Evolutionary conservation across 35 echinoderm and acorn worm genomes (phyloP).

Genomic region (Apostichopus japonicus): DNA sequence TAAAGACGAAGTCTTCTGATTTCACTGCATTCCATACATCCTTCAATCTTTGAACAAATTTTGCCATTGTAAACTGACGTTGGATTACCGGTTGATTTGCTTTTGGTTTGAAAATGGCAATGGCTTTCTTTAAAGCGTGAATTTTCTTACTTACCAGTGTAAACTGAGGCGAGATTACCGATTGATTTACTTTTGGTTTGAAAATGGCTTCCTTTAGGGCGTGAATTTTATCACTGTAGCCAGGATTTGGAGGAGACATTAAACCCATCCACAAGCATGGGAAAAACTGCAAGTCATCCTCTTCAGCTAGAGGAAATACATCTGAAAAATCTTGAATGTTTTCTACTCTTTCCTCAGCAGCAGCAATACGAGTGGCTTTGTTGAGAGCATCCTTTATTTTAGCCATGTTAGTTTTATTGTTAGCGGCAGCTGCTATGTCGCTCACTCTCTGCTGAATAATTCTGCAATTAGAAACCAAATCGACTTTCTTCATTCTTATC

Average conservation of each 20-base stretch:
- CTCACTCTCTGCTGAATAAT: too few species aligned
- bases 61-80: too few species aligned
- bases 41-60: not conserved
- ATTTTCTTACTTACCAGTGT: too few species aligned
- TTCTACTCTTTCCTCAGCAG: not conserved
- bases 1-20: too few species aligned
- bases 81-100: too few species aligned
- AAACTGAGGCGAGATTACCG: not conserved
- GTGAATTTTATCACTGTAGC: constrained; percentile 13
- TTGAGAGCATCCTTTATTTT: constrained; percentile 26
- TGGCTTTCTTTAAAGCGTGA: too few species aligned
- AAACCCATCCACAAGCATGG: constrained; percentile 34
- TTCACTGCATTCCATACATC: too few species aligned
- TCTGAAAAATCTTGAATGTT: constrained; percentile 18
- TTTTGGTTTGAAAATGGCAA: too few species aligned
- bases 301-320: constrained; percentile 6
- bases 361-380: not conserved
- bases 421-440: too few species aligned
- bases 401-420: too few species aligned
- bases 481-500: too few species aligned
- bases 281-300: constrained; percentile 42
- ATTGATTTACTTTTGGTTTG: not conserved
- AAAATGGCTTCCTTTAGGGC: constrained; percentile 20
- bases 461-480: too few species aligned
- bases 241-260: constrained; percentile 27